Base-by-base conservation (phyloP, 2,113 vertebrate genomes). In the Misgurnus mizolepis region DNA sequence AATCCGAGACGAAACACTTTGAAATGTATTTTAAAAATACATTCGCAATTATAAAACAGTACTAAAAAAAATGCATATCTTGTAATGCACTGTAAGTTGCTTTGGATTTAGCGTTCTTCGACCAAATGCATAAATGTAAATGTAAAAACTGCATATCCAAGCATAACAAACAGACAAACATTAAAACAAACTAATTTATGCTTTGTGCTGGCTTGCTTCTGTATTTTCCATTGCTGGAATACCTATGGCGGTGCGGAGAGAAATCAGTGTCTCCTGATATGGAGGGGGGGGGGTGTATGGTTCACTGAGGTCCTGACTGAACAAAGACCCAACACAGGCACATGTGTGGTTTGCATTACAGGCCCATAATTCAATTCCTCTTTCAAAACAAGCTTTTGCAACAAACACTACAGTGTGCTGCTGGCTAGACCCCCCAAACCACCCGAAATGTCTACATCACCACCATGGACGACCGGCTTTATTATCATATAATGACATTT, bases 341-440 rank as follows among this genome's bases (percentile, higher is more conserved):
- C 56, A 60, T 61, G 64, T 78, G 66, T 80, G 86, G 82, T 81
- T 80, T 86, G 71, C 83, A 90, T 91, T 89, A 89, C 86, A 61
- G 76, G 62, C 66, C 85, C 87, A 85, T 91, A 85, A 91, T 89
- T 88, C 76, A 88, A 89, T 92, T 87, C 88, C 50, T 40, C 22
- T 75, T 76, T 83, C 40, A 76, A 85, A 89, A 85, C 76, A 82
- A 75, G 81, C 78, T 86, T 82, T 76, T 85, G 82, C 49, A 82
- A 83, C 78, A 78, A 85, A 79, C 67, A 86, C 79, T 78, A 84
- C 79, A 76, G 11, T 86, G 78, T 70, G 76, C 69, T 58, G 66
- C 69, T 58, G 66, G 65, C 47, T 66, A 80, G 81, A 73, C 69
- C 62, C 69, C 66, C 64, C 61, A 76, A 79, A 69, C 62, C 18